These are phyloP conservation scores for Rhagoletis pomonella DNA, from an alignment of 1,140 invertebrate species.

Conservation along the genomic window DNA sequence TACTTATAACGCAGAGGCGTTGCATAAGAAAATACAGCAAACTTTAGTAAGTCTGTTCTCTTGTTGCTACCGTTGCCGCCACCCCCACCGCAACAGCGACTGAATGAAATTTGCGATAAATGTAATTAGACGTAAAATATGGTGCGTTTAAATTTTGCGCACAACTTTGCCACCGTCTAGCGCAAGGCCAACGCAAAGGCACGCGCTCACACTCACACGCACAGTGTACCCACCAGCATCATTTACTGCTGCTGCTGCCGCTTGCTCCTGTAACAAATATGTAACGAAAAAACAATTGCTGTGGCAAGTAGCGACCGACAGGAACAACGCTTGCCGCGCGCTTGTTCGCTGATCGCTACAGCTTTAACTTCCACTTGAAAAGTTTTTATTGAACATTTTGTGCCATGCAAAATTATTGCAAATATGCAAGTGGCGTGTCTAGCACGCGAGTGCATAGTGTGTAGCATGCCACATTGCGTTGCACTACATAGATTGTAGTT, in stretches of 20 bases:
- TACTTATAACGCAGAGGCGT: background rate
- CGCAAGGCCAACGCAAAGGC: too few relatives aligned
- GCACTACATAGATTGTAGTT: background rate
- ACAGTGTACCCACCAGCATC: background rate
- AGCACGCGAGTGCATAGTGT: background rate
- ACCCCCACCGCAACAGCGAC: conserved; percentile 27
- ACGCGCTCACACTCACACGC: background rate
- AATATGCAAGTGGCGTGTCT: conserved; percentile 35
- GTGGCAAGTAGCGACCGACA: background rate
- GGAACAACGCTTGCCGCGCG: background rate
- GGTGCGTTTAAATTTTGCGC: conserved; percentile 46
- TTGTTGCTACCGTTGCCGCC: too few relatives aligned
- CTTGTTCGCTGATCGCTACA: background rate
- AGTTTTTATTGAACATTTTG: conserved; percentile 51
- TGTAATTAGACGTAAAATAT: conserved; percentile 52
- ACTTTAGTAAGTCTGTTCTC: background rate
- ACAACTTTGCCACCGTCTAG: background rate
- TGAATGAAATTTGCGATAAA: conserved; percentile 52
- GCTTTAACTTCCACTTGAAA: conserved; percentile 48
- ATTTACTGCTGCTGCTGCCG: background rate
- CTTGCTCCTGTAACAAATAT: background rate
- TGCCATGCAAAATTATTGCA: conserved; percentile 46
- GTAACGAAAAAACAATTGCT: background rate
- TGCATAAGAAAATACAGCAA: background rate
- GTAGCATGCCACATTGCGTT: background rate